A percentile compares a stretch with the other conserved stretches of the same genome.
These are phyloP conservation scores for Epizoanthus rinbou DNA, from an alignment of 92 coral and sea anemone species.

Conservation along the genomic window DNA sequence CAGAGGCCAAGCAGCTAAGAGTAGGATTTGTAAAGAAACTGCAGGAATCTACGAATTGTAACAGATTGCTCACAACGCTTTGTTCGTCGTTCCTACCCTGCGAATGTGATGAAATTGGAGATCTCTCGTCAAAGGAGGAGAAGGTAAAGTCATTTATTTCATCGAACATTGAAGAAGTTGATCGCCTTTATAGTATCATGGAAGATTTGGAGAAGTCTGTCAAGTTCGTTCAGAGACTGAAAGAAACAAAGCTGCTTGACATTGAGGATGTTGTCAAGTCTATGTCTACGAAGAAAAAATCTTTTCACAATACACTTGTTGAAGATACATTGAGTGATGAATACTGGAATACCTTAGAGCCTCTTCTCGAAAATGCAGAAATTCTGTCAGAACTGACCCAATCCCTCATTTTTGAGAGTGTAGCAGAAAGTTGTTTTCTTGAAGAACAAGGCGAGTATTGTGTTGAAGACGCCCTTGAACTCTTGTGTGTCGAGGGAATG, in stretches of 20 bases:
- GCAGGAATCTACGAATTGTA: background rate
- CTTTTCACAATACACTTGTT: slow-evolving; percentile 5
- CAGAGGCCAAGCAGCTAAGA: slow-evolving; percentile 7
- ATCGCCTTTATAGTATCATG: slow-evolving; percentile 14
- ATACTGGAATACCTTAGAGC: slow-evolving; percentile 73
- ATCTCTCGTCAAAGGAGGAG: no score
- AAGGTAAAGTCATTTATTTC: no score
- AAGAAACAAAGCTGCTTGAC: background rate
- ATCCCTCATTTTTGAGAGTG: slow-evolving; percentile 62
- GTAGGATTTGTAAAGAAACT: slow-evolving; percentile 18
- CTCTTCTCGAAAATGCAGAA: slow-evolving; percentile 46
- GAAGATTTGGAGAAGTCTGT: slow-evolving; percentile 43
- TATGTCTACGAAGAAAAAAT: slow-evolving; percentile 43
- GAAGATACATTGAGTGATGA: slow-evolving; percentile 39
- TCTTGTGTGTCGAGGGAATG: background rate
- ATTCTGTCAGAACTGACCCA: slow-evolving; percentile 26
- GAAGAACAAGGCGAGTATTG: background rate
- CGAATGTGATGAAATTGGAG: background rate
- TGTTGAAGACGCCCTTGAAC: background rate
- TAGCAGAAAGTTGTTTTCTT: slow-evolving; percentile 48
- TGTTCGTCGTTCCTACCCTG: background rate
- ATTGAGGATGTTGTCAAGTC: slow-evolving; percentile 10
- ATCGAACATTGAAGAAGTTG: slow-evolving; percentile 32
- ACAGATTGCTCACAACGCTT: background rate
- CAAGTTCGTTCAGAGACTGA: slow-evolving; percentile 34